Base-by-base conservation (phyloP, 2,797 vertebrate species). In the Myotis daubentonii region DNA sequence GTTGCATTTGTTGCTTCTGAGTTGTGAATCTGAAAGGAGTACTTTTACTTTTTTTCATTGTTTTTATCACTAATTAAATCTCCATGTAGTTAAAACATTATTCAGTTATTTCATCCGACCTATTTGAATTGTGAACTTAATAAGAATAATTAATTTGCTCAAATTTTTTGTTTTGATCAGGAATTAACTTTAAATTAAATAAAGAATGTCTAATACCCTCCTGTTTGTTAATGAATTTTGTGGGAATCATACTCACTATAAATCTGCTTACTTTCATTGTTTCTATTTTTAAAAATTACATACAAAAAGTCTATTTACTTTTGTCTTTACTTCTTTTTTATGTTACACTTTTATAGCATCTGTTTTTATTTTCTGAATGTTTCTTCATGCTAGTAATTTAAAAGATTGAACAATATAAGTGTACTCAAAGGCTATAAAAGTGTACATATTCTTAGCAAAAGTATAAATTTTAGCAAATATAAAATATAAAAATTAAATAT, bases 161-260 rank as follows among this genome's bases (percentile, higher is more conserved):
- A 84, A 74, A 25, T 23, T 76, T 20, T 28, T 94, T 91, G 6
- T 68, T 90, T 84, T 90, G 36, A 38, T 72, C 28, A 60, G 23
- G 28, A 95, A 49, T 87, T 94, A 92, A 55, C 62, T 83, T 86
- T 62, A 53, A 15, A 87, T 51, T 90, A 68, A 78, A 87, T 78
- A 71, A 71, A 89, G 17, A 62, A 36, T 79, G 10, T 65, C 15
- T 83, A 65, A 60, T 80, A 5, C 28, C 3, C 38, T 36, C 8
- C 16, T 83, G 13, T 10, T 4, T 65, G 6, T 70, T 81, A 60
- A 72, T 57, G 19, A 83, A 49, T 83, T 87, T 38, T 93, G 51
- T 80, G 16, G 36, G 15, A 8, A 15, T 74, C 28, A 41, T 84
- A 6, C 1, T 30, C 17, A 83, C 33, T 0, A 74, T 22, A 90